Evolutionary conservation across 2,888 invertebrate genomes (phyloP).

Genomic region (Dryobotodes eremita): DNA sequence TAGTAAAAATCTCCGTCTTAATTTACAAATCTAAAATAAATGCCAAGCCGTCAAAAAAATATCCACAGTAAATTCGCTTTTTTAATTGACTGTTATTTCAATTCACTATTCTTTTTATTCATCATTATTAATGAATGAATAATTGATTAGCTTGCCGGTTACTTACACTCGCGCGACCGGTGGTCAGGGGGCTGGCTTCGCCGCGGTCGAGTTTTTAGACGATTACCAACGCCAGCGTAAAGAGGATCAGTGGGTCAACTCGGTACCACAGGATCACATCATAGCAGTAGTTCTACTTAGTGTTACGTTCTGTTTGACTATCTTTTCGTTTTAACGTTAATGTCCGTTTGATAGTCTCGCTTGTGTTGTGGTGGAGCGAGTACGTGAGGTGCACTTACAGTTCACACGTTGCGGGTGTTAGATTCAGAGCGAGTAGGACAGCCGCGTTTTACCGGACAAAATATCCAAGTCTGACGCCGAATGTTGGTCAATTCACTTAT

Average conservation of each 20-base stretch:
- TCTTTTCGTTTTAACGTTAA: not conserved
- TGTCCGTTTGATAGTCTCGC: not conserved
- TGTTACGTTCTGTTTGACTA: not conserved
- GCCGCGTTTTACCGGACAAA: not conserved
- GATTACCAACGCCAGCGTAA: conserved; percentile 72
- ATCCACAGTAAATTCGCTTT: not conserved
- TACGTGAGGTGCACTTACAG: not conserved
- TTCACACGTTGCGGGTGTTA: not conserved
- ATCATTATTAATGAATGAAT: conserved; percentile 32
- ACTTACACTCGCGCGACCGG: conserved; percentile 69
- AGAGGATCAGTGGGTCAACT: conserved; percentile 74
- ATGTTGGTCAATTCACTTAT: not conserved
- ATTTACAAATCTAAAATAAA: conserved; percentile 17
- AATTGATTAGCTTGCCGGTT: conserved; percentile 57
- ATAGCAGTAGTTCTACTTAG: conserved; percentile 30
- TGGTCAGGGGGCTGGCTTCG: conserved; percentile 75
- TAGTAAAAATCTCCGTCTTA: not conserved
- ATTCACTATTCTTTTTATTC: conserved; percentile 38
- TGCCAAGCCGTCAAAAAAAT: not conserved
- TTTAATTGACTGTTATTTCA: conserved; percentile 9
- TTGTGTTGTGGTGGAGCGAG: not conserved
- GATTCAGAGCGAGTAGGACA: not conserved
- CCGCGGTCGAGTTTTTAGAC: conserved; percentile 79
- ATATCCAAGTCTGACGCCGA: not conserved
- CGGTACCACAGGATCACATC: conserved; percentile 42